Evolutionary conservation across 2,113 vertebrate species (phyloP).

Genomic region (Beaufortia kweichowensis): DNA sequence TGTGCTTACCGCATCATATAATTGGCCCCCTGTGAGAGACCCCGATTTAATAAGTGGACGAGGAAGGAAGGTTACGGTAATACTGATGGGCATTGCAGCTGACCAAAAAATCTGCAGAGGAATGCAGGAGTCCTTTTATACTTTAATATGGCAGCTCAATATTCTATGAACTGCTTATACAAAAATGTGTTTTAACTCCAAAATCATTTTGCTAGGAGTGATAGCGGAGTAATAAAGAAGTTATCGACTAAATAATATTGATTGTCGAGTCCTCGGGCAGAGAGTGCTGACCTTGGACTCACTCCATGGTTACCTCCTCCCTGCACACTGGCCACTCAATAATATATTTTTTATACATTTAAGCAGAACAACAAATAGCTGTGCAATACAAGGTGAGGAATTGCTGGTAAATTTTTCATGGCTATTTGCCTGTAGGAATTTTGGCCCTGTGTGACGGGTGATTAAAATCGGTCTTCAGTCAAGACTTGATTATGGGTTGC

Average conservation of each 20-base stretch:
- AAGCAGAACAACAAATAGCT: slow-evolving; percentile 87
- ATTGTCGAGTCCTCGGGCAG: slow-evolving; percentile 96
- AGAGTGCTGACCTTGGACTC: slow-evolving; percentile 92
- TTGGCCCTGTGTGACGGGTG: slow-evolving; percentile 68
- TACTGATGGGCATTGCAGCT: slow-evolving; percentile 21
- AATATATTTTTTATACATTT: slow-evolving; percentile 99
- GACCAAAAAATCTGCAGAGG: slow-evolving; percentile 20
- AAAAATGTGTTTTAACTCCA: slow-evolving; percentile 96
- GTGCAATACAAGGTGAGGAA: slow-evolving; percentile 88
- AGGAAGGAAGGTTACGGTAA: slow-evolving; percentile 12
- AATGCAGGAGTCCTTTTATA: slow-evolving; percentile 24
- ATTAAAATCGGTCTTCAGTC: slow-evolving; percentile 77
- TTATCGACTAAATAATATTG: slow-evolving; percentile 99
- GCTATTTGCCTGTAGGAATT: slow-evolving; percentile 82
- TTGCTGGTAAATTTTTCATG: slow-evolving; percentile 82
- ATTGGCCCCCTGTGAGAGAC: slow-evolving; percentile 50
- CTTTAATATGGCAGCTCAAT: slow-evolving; percentile 85
- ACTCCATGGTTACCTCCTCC: slow-evolving; percentile 91
- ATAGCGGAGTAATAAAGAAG: slow-evolving; percentile 98
- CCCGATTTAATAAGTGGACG: slow-evolving; percentile 33
- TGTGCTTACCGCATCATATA: slow-evolving; percentile 45
- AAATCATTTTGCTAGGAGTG: slow-evolving; percentile 96
- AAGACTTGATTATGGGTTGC: slow-evolving; percentile 75
- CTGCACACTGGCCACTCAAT: slow-evolving; percentile 92
- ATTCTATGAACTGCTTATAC: slow-evolving; percentile 74